These are phyloP conservation scores for Australoheros facetus DNA, from an alignment of 2,797 vertebrate species.

Conservation along the genomic window DNA sequence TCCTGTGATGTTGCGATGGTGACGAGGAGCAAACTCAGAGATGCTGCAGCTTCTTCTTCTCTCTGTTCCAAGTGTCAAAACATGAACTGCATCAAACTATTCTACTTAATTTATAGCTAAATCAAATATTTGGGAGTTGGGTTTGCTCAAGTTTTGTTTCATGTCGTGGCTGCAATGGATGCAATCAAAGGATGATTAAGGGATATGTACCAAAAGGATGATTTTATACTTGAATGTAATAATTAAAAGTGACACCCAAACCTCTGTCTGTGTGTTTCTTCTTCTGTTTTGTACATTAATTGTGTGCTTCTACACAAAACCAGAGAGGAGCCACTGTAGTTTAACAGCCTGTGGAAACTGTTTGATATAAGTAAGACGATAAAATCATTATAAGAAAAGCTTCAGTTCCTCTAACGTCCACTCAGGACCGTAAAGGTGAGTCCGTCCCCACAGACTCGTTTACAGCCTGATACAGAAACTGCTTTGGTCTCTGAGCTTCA, in stretches of 20 bases:
- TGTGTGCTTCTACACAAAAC: background rate
- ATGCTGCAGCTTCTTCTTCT: conserved; percentile 14
- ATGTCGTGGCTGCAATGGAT: background rate
- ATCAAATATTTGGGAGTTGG: background rate
- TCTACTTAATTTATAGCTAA: conserved; percentile 32
- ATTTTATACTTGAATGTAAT: conserved; percentile 76
- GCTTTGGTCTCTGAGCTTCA: background rate
- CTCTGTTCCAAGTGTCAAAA: conserved; percentile 3
- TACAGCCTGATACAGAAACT: background rate
- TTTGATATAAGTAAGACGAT: too few species aligned
- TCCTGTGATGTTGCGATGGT: background rate
- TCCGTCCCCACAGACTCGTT: background rate
- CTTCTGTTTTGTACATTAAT: conserved; percentile 55
- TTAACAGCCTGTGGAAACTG: too few species aligned
- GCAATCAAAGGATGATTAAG: conserved; percentile 63
- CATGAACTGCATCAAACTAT: background rate
- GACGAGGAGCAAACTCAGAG: background rate
- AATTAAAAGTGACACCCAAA: conserved; percentile 12
- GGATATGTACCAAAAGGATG: conserved; percentile 57
- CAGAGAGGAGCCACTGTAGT: background rate
- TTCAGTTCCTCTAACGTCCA: background rate
- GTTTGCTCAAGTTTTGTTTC: conserved; percentile 14
- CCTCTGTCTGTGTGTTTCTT: conserved; percentile 57
- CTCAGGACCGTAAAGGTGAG: background rate
- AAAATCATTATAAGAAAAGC: too few species aligned